These are phyloP conservation scores for Ficedula albicollis DNA, from an alignment of 2,797 vertebrate species.

Conservation along the genomic window DNA sequence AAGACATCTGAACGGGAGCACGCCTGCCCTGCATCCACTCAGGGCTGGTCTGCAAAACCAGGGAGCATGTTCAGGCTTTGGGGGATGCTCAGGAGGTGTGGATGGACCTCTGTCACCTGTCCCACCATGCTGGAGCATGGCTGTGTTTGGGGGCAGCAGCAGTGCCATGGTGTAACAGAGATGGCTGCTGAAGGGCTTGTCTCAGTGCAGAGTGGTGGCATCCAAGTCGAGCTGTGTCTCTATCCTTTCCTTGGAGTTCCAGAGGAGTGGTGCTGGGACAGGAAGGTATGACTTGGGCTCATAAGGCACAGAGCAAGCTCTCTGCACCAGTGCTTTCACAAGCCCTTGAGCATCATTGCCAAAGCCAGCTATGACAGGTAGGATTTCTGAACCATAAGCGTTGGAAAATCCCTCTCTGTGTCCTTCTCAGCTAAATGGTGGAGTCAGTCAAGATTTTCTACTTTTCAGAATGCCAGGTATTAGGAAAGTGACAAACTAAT, in stretches of 20 bases:
- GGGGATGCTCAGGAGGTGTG: neutral
- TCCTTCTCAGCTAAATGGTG: neutral
- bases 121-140: rapidly evolving
- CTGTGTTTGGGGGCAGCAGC: neutral
- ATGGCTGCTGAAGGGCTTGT: rapidly evolving
- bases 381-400: neutral
- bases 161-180: rapidly evolving
- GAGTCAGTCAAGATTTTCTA: neutral
- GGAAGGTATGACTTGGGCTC: rapidly evolving
- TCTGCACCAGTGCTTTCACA: rapidly evolving
- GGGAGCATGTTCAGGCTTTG: rapidly evolving
- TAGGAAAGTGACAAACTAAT: constrained; percentile 30
- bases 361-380: neutral
- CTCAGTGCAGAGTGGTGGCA: neutral
- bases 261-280: neutral
- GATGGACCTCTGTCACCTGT: neutral
- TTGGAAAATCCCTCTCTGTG: neutral
- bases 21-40: neutral
- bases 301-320: neutral
- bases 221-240: neutral
- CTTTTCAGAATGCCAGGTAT: neutral
- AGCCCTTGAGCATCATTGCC: neutral
- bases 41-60: rapidly evolving
- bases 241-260: neutral
- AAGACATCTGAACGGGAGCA: rapidly evolving